These are phyloP conservation scores for Parasteatoda lunata DNA, from an alignment of 2,888 invertebrate species.

Conservation along the genomic window DNA sequence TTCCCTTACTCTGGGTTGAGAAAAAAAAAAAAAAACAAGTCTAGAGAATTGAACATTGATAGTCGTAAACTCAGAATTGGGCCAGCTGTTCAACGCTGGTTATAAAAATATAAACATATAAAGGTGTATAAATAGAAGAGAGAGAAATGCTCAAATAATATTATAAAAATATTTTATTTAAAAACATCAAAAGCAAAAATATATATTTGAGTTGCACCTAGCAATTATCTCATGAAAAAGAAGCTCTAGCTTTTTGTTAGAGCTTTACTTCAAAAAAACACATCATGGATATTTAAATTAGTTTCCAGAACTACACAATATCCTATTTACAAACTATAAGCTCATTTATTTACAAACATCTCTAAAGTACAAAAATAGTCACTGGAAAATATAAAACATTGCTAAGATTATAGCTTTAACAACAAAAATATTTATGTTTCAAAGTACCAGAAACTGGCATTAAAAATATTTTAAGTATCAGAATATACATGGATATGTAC, in stretches of 20 bases:
- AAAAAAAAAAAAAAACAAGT: too few relatives aligned
- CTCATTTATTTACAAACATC: not conserved
- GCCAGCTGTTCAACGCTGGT: too few relatives aligned
- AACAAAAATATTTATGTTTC: not conserved
- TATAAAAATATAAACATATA: too few relatives aligned
- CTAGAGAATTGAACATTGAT: too few relatives aligned
- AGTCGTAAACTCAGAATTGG: too few relatives aligned
- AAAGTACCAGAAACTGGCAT: not conserved
- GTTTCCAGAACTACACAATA: not conserved
- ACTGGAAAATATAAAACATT: not conserved
- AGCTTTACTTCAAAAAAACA: not conserved
- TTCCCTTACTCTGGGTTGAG: too few relatives aligned
- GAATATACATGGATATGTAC: not conserved
- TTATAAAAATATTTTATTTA: conserved; percentile 50
- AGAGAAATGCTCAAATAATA: not conserved
- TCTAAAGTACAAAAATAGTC: not conserved
- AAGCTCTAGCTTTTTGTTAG: not conserved
- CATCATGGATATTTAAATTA: not conserved
- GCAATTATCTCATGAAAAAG: not conserved
- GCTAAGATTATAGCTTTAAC: not conserved
- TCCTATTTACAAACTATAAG: not conserved
- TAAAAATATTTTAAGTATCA: conserved; percentile 1
- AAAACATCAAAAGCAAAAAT: conserved; percentile 29
- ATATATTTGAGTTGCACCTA: conserved; percentile 15
- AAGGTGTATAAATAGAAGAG: too few relatives aligned